These are phyloP conservation scores for Dryobates pubescens DNA, from an alignment of 2,797 vertebrate species.

Conservation along the genomic window DNA sequence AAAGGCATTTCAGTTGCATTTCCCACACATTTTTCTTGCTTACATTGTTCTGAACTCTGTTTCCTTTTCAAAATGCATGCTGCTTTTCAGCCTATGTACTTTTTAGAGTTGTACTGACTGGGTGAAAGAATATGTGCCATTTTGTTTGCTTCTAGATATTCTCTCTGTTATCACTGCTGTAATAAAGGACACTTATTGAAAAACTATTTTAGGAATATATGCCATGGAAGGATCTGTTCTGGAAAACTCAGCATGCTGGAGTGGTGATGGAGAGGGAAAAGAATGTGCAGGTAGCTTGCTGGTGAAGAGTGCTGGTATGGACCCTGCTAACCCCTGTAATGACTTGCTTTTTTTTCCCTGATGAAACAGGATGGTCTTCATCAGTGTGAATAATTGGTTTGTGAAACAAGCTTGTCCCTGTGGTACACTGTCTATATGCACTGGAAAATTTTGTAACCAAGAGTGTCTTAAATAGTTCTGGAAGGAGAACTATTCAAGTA, in stretches of 20 bases:
- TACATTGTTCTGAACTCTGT: not conserved
- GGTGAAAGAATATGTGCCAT: not conserved
- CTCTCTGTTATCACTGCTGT: not conserved
- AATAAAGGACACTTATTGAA: not conserved
- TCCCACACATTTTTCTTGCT: not conserved
- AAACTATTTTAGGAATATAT: not conserved
- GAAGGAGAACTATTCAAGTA: not conserved
- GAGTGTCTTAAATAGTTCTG: not conserved
- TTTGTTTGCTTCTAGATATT: not conserved
- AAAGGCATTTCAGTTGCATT: not conserved
- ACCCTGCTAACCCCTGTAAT: not conserved
- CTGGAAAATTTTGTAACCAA: not conserved
- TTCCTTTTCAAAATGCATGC: not conserved
- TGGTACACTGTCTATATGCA: not conserved
- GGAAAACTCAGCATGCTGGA: not conserved
- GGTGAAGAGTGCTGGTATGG: not conserved
- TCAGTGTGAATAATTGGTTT: not conserved
- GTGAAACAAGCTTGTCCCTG: not conserved
- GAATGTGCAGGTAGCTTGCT: not conserved
- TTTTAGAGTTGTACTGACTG: not conserved
- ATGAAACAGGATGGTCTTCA: not conserved
- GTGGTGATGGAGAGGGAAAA: not conserved
- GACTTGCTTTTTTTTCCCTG: not conserved
- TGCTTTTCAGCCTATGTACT: not conserved
- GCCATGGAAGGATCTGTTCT: not conserved